Evolutionary conservation across 2,888 invertebrate species (phyloP).

Genomic region (Brachycybe producta): DNA sequence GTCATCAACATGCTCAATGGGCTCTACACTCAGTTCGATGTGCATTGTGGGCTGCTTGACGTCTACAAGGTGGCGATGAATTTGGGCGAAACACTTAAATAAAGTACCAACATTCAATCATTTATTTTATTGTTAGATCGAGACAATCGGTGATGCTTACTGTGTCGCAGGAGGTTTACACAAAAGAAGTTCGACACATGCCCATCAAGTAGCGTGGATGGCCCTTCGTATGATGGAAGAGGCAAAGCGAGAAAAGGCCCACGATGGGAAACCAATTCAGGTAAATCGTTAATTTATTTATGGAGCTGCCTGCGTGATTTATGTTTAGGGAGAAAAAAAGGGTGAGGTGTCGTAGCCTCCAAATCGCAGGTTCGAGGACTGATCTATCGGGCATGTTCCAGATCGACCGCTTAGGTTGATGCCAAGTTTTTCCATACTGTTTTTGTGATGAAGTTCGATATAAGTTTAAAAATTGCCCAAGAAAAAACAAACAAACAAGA

Average conservation of each 20-base stretch:
- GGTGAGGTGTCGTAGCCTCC: not conserved
- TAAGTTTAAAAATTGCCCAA: no score
- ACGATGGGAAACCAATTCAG: conserved; percentile 80
- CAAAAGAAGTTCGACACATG: conserved; percentile 70
- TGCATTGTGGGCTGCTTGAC: conserved; percentile 80
- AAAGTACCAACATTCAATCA: not conserved
- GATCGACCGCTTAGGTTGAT: no score
- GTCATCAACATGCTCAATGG: conserved; percentile 88
- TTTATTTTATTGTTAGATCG: conserved; percentile 51
- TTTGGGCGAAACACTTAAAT: conserved; percentile 8
- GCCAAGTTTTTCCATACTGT: no score
- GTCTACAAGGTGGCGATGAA: conserved; percentile 92
- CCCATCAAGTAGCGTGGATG: conserved; percentile 94
- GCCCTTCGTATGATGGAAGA: conserved; percentile 85
- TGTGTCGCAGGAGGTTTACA: conserved; percentile 90
- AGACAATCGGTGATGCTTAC: conserved; percentile 92
- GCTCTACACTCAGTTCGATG: conserved; percentile 84
- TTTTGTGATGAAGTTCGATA: no score
- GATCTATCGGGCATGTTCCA: no score
- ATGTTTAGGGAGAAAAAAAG: not conserved
- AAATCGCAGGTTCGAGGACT: no score
- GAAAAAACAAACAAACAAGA: no score
- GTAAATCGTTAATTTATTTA: no score
- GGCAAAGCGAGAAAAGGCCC: conserved; percentile 72
- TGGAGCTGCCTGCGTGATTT: not conserved